Conservation (phyloP, 2,797 vertebrate genomes). For the Pangasius krempfi region DNA sequence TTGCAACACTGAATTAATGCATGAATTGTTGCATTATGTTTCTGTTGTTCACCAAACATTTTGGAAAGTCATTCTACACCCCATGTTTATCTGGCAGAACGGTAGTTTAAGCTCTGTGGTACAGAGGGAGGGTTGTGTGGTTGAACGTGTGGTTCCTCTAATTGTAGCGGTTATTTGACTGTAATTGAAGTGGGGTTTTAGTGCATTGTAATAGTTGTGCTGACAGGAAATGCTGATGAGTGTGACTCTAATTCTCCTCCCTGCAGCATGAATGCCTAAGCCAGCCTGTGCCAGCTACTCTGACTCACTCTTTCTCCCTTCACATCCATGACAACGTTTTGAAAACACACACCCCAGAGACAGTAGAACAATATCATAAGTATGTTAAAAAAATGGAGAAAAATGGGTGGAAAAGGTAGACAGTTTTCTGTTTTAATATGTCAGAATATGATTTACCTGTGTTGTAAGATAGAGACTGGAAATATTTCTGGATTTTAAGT, state of each 20-base stretch:
- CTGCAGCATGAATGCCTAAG: slow-evolving; percentile 48
- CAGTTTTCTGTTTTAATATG: not conserved
- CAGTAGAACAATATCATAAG: slow-evolving; percentile 10
- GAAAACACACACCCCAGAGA: slow-evolving; percentile 27
- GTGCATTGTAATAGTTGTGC: slow-evolving; percentile 52
- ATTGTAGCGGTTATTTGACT: slow-evolving; percentile 48
- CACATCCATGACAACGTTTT: slow-evolving; percentile 34
- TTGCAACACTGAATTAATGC: not conserved
- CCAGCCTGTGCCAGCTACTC: slow-evolving; percentile 51
- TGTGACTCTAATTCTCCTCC: slow-evolving; percentile 39
- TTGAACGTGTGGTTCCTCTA: slow-evolving; percentile 33
- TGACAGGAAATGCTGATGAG: slow-evolving; percentile 50
- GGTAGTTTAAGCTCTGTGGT: slow-evolving; percentile 29
- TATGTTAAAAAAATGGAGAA: not conserved
- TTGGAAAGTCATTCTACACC: not conserved
- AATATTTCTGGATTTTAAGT: not conserved
- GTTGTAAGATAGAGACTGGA: not conserved
- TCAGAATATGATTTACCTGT: slow-evolving; percentile 6
- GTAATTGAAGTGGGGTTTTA: slow-evolving; percentile 53
- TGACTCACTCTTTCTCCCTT: slow-evolving; percentile 56
- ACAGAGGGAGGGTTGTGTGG: slow-evolving; percentile 23
- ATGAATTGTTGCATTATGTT: slow-evolving; percentile 18
- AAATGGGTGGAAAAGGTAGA: not conserved
- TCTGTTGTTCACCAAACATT: not conserved
- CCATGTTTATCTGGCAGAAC: not conserved